These are phyloP conservation scores for Chinchilla lanigera DNA, from an alignment of 2,113 vertebrate species.

Conservation along the genomic window DNA sequence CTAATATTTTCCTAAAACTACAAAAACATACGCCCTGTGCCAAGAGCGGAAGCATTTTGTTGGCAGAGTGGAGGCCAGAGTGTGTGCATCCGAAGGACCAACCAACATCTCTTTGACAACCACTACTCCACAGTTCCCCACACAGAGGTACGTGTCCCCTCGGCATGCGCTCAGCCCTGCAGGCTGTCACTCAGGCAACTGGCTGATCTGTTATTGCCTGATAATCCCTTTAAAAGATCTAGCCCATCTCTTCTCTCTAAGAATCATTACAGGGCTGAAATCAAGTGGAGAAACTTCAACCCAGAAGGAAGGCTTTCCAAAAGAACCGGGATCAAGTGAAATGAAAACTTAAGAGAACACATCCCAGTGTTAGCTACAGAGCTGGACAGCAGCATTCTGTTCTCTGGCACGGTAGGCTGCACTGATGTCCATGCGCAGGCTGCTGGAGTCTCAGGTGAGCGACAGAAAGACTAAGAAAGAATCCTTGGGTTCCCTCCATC, in stretches of 20 bases:
- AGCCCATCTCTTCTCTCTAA: background rate
- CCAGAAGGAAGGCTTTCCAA: background rate
- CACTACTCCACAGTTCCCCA: background rate
- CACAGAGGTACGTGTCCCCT: background rate
- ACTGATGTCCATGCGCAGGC: background rate
- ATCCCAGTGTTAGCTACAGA: background rate
- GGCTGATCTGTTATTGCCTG: background rate
- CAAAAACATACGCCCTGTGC: background rate
- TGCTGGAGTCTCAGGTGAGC: background rate
- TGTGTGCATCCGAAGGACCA: background rate
- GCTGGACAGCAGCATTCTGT: background rate
- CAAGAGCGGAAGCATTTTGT: background rate
- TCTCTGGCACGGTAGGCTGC: background rate
- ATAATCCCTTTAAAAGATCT: background rate
- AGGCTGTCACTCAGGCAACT: background rate
- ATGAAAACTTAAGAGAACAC: background rate
- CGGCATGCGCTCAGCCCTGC: background rate
- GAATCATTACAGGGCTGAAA: slow-evolving; percentile 1
- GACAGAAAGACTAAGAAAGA: background rate
- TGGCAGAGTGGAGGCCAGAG: background rate
- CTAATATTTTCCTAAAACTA: background rate
- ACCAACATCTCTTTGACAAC: background rate
- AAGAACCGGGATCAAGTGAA: background rate
- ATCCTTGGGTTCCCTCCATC: background rate
- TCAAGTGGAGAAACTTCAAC: background rate